These are phyloP conservation scores for Whitmania pigra DNA, from an alignment of 1,140 invertebrate genomes.

Conservation along the genomic window DNA sequence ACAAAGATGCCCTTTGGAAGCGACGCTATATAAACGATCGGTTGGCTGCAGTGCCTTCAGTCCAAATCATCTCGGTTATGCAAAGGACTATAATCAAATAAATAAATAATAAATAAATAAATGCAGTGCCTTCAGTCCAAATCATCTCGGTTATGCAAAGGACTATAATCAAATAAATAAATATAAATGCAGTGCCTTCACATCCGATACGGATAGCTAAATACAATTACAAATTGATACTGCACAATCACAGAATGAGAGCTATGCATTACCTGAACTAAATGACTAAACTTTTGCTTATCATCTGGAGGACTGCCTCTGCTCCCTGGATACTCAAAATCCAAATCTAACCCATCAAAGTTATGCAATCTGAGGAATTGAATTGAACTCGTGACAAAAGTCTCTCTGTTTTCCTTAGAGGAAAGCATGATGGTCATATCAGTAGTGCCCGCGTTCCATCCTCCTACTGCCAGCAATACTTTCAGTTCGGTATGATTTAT, in stretches of 20 bases:
- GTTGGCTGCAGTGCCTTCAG: too few species aligned
- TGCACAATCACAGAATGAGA: constrained; percentile 21
- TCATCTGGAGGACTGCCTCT: constrained; percentile 81
- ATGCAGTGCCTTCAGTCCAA: too few species aligned
- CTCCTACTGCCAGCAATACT: constrained; percentile 66
- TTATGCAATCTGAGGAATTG: constrained; percentile 78
- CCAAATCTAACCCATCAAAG: constrained; percentile 87
- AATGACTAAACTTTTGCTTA: constrained; percentile 59
- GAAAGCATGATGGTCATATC: constrained; percentile 39
- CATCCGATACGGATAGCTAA: neutral
- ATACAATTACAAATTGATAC: neutral
- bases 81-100: too few species aligned
- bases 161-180: too few species aligned
- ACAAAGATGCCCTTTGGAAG: too few species aligned
- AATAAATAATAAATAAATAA: too few species aligned
- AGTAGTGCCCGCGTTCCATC: constrained; percentile 68
- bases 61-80: too few species aligned
- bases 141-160: too few species aligned
- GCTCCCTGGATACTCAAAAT: constrained; percentile 88
- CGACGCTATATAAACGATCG: too few species aligned
- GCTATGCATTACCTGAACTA: constrained; percentile 49
- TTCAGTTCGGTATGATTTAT: constrained; percentile 81
- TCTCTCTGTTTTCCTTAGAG: constrained; percentile 22
- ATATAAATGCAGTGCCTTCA: too few species aligned
- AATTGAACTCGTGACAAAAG: constrained; percentile 45